These are phyloP conservation scores for Ispidina lecontei DNA, from an alignment of 2,797 vertebrate genomes.

Conservation along the genomic window DNA sequence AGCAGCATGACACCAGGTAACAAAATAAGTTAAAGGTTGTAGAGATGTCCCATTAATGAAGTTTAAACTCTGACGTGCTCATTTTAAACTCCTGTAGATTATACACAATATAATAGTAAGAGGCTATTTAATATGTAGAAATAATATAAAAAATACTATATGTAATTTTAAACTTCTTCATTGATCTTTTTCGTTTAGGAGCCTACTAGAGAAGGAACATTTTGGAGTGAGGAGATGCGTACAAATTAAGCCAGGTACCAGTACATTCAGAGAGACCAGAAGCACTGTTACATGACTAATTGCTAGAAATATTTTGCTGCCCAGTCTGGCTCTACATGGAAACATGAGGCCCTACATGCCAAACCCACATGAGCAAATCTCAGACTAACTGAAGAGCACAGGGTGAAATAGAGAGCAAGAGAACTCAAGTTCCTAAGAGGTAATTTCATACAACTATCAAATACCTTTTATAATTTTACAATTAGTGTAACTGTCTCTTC, in stretches of 20 bases:
- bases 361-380: not conserved
- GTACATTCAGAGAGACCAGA: not conserved
- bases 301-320: not conserved
- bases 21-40: not conserved
- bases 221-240: not conserved
- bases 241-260: not conserved
- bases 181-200: not conserved
- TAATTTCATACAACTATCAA: not conserved
- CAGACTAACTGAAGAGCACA: not conserved
- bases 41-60: not conserved
- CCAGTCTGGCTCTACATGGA: not conserved
- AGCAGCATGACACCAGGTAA: not conserved
- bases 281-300: not conserved
- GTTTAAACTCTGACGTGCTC: not conserved
- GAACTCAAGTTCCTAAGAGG: not conserved
- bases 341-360: not conserved
- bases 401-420: not conserved
- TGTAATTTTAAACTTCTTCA: not conserved
- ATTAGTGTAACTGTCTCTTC: not conserved
- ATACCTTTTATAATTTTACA: not conserved
- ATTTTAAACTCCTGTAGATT: not conserved
- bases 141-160: not conserved
- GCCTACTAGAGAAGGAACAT: not conserved
- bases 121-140: not conserved
- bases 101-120: not conserved